Evolutionary conservation across 1,140 invertebrate genomes (phyloP), one percentile per base, ranked within the genome.

Genomic region (Daktulosphaira vitifoliae): DNA sequence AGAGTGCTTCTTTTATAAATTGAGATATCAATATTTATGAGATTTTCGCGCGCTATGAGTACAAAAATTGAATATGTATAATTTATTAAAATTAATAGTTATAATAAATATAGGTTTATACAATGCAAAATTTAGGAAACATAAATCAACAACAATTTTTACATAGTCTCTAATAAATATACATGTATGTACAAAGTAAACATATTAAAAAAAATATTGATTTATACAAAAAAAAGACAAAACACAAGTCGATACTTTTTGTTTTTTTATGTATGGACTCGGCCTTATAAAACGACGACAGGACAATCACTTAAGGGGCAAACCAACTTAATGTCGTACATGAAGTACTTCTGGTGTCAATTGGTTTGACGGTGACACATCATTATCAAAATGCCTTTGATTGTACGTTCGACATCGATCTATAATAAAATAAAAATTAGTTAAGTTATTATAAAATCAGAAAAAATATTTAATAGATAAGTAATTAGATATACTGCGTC

Each of bases 221-320:
- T 56, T 42, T 44, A 59, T 59, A 42, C 54, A 44, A 59, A 59
- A 59, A 37, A 44, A 59, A 56, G 54, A 59, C 38, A 44, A 59
- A 25, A 59, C 38, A 25, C n/a, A n/a, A n/a, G n/a, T n/a, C 29
- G 29, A 33, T 33, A 33, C 29, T 5, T 6, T 33, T 33, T 33
- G 29, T 33, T 33, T 33, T 6, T 5, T 33, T 56, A 11, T 18
- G 51, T 53, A 25, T 25, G 54, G 54, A 59, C 54, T 59, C 23
- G 9, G 52, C 6, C 33, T n/a, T 37, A 51, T 26, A 16, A 53
- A 59, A 44, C 23, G 53, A 5, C 16, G 29, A 11, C 29, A 33
- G 11, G 33, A 56, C 38, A n/a, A 42, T 22, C n/a, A n/a, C 53
- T 4, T 16, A n/a, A n/a, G 15, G 8, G n/a, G 25, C 15, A 7